phyloP scores from a whole-genome alignment of 2,888 invertebrate genomes.

The Hemaris fuciformis region DNA sequence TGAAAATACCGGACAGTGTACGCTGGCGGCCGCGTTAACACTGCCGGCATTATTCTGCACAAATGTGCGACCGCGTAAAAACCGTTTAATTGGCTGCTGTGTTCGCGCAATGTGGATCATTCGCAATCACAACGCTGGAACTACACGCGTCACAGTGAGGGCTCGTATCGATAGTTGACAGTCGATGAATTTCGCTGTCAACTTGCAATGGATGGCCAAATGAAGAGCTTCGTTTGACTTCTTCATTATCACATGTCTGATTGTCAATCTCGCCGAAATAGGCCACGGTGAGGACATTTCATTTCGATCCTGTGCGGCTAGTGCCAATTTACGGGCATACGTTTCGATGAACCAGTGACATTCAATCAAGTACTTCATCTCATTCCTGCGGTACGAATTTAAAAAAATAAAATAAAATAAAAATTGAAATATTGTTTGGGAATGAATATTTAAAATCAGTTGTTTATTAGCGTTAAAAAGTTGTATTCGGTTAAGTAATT shows the following conservation, averaged over 20 bases:
- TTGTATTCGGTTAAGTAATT: no score
- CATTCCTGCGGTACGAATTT: no score
- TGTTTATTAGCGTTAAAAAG: no score
- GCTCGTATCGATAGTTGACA: constrained; percentile 22
- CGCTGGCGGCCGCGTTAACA: constrained; percentile 39
- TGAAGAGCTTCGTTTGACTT: background rate
- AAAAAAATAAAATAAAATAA: no score
- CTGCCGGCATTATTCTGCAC: constrained; percentile 54
- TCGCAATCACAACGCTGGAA: constrained; percentile 62
- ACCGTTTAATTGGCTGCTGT: constrained; percentile 70
- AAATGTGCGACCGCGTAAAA: constrained; percentile 73
- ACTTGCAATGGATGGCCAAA: background rate
- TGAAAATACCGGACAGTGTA: constrained; percentile 22
- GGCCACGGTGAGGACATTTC: background rate
- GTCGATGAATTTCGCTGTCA: constrained; percentile 4
- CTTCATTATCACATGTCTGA: background rate
- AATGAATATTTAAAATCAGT: no score
- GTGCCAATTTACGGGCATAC: background rate
- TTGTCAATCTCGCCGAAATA: background rate
- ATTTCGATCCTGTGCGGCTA: background rate
- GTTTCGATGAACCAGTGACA: no score
- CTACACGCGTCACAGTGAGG: constrained; percentile 52
- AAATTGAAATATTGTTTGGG: no score
- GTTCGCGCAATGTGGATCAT: constrained; percentile 62
- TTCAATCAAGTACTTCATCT: no score